Conservation (phyloP, 2,797 vertebrate species). For the Sebastolobus alascanus region DNA sequence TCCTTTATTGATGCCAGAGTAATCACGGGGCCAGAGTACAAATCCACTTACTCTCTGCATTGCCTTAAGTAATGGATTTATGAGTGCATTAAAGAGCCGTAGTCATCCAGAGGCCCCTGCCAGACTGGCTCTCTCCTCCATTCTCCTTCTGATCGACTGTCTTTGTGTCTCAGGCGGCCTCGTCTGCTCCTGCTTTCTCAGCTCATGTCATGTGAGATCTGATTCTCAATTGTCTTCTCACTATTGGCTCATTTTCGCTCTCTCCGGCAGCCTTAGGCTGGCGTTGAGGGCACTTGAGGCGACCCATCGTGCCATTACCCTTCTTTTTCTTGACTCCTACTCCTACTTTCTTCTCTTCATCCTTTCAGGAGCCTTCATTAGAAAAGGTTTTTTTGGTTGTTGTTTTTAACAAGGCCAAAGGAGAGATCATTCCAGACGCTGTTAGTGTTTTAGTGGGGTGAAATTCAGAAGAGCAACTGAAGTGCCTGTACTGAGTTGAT, state of each 20-base stretch:
- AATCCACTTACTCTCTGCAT: slow-evolving; percentile 86
- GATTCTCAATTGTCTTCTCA: slow-evolving; percentile 60
- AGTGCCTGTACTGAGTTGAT: slow-evolving; percentile 29
- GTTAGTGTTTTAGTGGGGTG: slow-evolving; percentile 32
- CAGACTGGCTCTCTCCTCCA: slow-evolving; percentile 80
- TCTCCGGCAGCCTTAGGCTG: slow-evolving; percentile 10
- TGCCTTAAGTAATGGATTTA: slow-evolving; percentile 90
- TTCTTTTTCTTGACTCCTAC: slow-evolving; percentile 36
- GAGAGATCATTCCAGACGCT: slow-evolving; percentile 33
- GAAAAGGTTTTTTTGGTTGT: slow-evolving; percentile 1
- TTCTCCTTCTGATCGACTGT: slow-evolving; percentile 67
- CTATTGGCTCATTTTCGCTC: slow-evolving; percentile 69
- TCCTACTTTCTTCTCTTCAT: slow-evolving; percentile 33
- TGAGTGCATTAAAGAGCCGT: slow-evolving; percentile 86
- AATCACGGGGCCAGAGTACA: slow-evolving; percentile 86
- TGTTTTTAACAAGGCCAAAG: slow-evolving; percentile 34
- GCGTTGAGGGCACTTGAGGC: slow-evolving; percentile 41
- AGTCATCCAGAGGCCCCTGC: slow-evolving; percentile 80
- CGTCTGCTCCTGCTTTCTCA: slow-evolving; percentile 53
- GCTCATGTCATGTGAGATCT: slow-evolving; percentile 56
- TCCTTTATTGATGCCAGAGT: slow-evolving; percentile 88
- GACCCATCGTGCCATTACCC: slow-evolving; percentile 50
- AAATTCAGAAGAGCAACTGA: slow-evolving; percentile 45
- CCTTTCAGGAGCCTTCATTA: slow-evolving; percentile 47
- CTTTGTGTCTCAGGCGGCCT: slow-evolving; percentile 68